Conservation (phyloP, 1,140 invertebrate species). For the Neotoxoptera formosana region DNA sequence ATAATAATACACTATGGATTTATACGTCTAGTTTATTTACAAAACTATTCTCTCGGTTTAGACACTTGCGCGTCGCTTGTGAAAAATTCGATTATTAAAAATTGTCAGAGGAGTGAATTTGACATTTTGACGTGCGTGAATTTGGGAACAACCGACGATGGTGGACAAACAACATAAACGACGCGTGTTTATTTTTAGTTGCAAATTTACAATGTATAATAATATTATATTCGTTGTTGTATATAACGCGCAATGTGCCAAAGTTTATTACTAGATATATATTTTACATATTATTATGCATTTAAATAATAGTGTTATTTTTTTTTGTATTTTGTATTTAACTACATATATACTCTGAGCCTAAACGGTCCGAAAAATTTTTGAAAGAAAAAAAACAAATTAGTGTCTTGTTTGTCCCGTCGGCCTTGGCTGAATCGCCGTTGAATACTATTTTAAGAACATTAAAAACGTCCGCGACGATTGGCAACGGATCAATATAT, state of each 20-base stretch:
- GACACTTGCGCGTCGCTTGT: background rate
- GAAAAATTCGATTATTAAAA: conserved; percentile 3
- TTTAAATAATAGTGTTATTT: background rate
- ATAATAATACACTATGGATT: background rate
- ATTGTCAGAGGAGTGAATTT: background rate
- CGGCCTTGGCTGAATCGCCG: conserved; percentile 46
- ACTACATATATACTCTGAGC: background rate
- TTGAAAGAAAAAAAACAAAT: background rate
- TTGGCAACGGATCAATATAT: conserved; percentile 55
- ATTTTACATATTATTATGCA: background rate
- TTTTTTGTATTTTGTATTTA: background rate
- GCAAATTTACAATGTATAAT: background rate
- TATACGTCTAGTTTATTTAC: background rate
- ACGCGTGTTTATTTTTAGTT: conserved; percentile 16
- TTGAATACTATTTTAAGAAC: conserved; percentile 44
- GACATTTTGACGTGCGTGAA: background rate
- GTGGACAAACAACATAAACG: background rate
- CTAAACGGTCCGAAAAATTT: conserved; percentile 32
- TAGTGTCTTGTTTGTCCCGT: conserved; percentile 44
- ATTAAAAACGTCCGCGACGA: conserved; percentile 30
- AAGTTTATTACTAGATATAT: conserved; percentile 23
- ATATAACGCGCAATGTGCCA: background rate
- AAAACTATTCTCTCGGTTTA: background rate
- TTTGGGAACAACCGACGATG: conserved; percentile 12
- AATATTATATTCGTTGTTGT: background rate